phyloP scores from a whole-genome alignment of 2,888 invertebrate species.

The Stegana nigrithorax region DNA sequence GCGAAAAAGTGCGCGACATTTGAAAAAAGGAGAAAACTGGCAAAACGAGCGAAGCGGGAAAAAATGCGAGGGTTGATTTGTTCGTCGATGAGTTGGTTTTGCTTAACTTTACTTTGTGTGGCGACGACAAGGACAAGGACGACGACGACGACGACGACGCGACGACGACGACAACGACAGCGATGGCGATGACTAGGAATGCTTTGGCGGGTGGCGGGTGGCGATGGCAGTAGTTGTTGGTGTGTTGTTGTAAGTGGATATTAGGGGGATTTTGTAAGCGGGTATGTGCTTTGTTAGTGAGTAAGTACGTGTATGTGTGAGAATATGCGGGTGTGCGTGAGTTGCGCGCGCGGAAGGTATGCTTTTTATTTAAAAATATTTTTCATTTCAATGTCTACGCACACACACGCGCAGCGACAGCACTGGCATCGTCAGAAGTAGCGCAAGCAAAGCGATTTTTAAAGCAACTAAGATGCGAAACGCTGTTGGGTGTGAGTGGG shows the following conservation, averaged over 20 bases:
- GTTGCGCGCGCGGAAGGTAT: conserved; percentile 42
- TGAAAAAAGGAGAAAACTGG: conserved; percentile 29
- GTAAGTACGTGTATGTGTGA: conserved; percentile 26
- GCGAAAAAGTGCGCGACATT: conserved; percentile 17
- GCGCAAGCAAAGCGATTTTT: neutral
- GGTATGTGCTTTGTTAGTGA: conserved; percentile 21
- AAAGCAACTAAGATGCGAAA: neutral
- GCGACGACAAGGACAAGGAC: conserved; percentile 35
- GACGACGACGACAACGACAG: conserved; percentile 29
- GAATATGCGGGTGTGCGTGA: conserved; percentile 22
- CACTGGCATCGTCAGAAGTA: neutral
- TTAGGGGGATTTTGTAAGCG: conserved; percentile 36
- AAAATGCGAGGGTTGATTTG: conserved; percentile 62
- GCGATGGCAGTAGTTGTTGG: conserved; percentile 42
- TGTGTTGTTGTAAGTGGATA: conserved; percentile 64
- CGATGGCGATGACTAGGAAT: conserved; percentile 31
- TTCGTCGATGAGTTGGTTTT: conserved; percentile 42
- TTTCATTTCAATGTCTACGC: conserved; percentile 60
- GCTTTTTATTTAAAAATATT: conserved; percentile 57
- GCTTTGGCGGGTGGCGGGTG: conserved; percentile 43
- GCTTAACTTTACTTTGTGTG: conserved; percentile 27
- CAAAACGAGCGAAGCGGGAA: conserved; percentile 4
- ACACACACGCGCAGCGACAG: conserved; percentile 1
- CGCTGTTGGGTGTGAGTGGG: neutral
- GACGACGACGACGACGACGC: conserved; percentile 27